These are phyloP conservation scores for Anhinga rufa DNA, from an alignment of 2,113 vertebrate genomes.

Conservation along the genomic window DNA sequence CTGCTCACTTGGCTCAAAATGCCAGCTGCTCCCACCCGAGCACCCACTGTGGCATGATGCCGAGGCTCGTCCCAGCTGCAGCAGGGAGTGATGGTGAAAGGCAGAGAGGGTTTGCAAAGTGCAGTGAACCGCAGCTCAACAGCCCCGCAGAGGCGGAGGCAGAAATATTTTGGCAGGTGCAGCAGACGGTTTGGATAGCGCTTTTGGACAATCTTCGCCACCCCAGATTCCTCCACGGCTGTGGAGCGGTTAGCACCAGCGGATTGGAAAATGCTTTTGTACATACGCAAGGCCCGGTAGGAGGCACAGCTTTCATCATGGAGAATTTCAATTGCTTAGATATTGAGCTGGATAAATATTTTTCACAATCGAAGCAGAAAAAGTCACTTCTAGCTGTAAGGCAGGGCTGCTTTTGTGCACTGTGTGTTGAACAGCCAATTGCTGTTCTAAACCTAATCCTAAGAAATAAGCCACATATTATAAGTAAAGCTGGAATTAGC, in stretches of 20 bases:
- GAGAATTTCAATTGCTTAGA: not conserved
- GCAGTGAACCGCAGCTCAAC: not conserved
- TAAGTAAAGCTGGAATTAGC: constrained; percentile 28
- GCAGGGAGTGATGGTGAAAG: rapidly evolving
- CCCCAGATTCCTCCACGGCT: not conserved
- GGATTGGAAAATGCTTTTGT: not conserved
- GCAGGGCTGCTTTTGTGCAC: not conserved
- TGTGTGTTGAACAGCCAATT: not conserved
- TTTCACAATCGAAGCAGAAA: not conserved
- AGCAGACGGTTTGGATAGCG: not conserved
- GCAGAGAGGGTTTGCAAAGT: not conserved
- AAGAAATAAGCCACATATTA: not conserved
- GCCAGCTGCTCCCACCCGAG: not conserved
- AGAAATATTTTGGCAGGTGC: not conserved
- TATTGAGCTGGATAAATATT: not conserved
- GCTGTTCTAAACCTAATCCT: constrained; percentile 24
- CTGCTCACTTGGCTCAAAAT: not conserved
- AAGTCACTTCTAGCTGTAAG: not conserved
- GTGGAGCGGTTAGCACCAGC: rapidly evolving
- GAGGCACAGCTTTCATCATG: not conserved
- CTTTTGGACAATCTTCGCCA: not conserved
- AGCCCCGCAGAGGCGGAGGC: not conserved
- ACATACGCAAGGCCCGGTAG: rapidly evolving
- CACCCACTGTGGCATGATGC: rapidly evolving
- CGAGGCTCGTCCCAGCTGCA: rapidly evolving